Base-by-base conservation (phyloP, 2,797 vertebrate genomes). In the Characodon lateralis region DNA sequence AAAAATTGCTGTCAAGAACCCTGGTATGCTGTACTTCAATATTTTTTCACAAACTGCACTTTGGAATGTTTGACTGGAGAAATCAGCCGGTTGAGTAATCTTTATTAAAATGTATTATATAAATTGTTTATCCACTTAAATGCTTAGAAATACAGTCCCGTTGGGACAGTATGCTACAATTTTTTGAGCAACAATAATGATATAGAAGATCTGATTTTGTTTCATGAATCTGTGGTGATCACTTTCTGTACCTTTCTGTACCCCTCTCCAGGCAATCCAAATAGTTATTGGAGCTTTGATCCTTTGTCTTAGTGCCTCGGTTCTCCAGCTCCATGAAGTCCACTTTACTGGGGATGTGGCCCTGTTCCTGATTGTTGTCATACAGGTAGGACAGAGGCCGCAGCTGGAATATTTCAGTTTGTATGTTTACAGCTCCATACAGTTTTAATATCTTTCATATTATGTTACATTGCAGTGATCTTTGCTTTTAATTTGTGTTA, bases 291-390 rank as follows among this genome's bases (percentile, higher is more conserved):
- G 88, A 2, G 88, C 89, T 50, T 79, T 96, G 80, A 95, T 93
- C 69, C 93, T 96, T 20, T 96, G 96, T 79, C 93, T 96, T 81
- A 96, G 96, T 24, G 80, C 89, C 7, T 95, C 95, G 0, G 91
- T 95, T 73, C 94, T 96, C n/a, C 94, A 95, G 84, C 88, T 96
- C 76, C 92, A 95, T 0, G 95, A 96, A 82, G 89, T 96, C 73
- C 96, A 96, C 88, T 96, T 96, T 50, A 93, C 89, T 0, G 91
- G 90, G 18, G 96, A 96, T 24, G 86, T 96, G 24, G 90, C 90
- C 7, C 91, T 95, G 1, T 93, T 96, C 76, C 80, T 95, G 7
- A 73, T 96, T 2, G 93, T 96, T n/a, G 94, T 95, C 18, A 55
- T 95, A 39, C 94, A 96, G 95, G 96, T 96, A 3, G 79, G 91